Evolutionary conservation across 2,113 vertebrate species (phyloP).

Genomic region (Heterotilapia buettikoferi): DNA sequence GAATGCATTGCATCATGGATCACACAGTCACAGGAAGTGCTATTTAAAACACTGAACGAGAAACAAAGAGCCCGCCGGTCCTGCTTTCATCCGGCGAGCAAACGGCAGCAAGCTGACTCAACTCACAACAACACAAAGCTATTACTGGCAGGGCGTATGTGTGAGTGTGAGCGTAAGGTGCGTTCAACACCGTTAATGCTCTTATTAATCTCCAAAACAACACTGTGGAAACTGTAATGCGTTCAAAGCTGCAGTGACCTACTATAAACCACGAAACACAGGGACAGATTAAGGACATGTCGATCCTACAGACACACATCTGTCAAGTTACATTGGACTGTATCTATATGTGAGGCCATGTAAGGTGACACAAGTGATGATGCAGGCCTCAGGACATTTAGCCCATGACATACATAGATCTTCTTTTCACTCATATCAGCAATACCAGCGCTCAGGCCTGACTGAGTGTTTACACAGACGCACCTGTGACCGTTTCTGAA

Average conservation of each 20-base stretch:
- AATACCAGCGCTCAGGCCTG: not conserved
- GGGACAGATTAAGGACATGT: not conserved
- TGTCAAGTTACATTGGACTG: not conserved
- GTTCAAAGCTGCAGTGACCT: not conserved
- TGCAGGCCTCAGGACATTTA: not conserved
- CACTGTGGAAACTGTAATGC: not conserved
- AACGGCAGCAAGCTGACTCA: not conserved
- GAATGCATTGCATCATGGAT: conserved; percentile 42
- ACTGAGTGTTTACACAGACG: not conserved
- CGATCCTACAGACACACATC: not conserved
- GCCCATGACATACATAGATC: not conserved
- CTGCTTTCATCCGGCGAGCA: not conserved
- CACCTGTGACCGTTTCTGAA: not conserved
- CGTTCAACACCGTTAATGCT: not conserved
- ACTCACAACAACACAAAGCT: not conserved
- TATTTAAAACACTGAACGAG: conserved; percentile 15
- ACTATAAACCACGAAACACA: not conserved
- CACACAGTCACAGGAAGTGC: conserved; percentile 36
- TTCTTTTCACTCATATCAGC: not conserved
- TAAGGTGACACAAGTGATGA: not conserved
- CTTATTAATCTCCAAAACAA: not conserved
- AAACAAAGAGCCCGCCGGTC: conserved; percentile 22
- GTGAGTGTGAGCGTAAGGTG: not conserved
- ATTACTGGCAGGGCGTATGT: not conserved
- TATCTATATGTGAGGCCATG: not conserved